These are phyloP conservation scores for Scaptomyza polygonia DNA, from an alignment of 2,888 invertebrate species.

Conservation along the genomic window DNA sequence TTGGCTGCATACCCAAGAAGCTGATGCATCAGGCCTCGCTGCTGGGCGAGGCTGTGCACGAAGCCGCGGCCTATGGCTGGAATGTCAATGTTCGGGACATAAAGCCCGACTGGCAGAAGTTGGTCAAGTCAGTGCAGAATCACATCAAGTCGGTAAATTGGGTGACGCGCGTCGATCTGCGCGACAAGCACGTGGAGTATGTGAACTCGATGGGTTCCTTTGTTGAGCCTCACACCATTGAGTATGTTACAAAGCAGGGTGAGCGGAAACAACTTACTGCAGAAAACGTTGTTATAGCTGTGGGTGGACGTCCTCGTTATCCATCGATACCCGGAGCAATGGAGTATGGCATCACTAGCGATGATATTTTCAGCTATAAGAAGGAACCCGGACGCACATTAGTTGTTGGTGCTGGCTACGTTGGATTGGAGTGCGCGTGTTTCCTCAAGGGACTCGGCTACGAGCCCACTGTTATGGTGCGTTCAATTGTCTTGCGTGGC, in stretches of 20 bases:
- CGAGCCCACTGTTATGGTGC: constrained; percentile 93
- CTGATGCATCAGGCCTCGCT: constrained; percentile 98
- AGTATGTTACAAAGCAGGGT: constrained; percentile 88
- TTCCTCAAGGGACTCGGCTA: constrained; percentile 94
- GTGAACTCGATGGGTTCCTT: constrained; percentile 92
- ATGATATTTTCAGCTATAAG: constrained; percentile 94
- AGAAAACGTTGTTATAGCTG: constrained; percentile 92
- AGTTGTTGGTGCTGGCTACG: constrained; percentile 95
- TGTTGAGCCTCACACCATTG: constrained; percentile 90
- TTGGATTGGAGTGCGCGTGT: constrained; percentile 96
- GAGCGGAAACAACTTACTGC: constrained; percentile 88
- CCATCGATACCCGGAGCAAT: constrained; percentile 93
- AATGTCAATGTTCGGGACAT: constrained; percentile 87
- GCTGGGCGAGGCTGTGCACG: constrained; percentile 93
- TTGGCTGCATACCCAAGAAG: constrained; percentile 99
- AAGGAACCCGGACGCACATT: constrained; percentile 94
- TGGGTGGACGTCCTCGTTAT: constrained; percentile 94
- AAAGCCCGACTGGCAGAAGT: constrained; percentile 89
- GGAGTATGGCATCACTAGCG: constrained; percentile 94
- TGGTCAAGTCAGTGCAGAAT: constrained; percentile 92
- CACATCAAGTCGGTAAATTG: constrained; percentile 97
- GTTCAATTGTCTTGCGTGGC: constrained; percentile 93
- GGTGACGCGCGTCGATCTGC: constrained; percentile 95
- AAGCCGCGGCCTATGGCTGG: constrained; percentile 93
- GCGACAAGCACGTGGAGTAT: constrained; percentile 95